Base-by-base conservation (phyloP, 1,140 invertebrate species). In the Littorina saxatilis region DNA sequence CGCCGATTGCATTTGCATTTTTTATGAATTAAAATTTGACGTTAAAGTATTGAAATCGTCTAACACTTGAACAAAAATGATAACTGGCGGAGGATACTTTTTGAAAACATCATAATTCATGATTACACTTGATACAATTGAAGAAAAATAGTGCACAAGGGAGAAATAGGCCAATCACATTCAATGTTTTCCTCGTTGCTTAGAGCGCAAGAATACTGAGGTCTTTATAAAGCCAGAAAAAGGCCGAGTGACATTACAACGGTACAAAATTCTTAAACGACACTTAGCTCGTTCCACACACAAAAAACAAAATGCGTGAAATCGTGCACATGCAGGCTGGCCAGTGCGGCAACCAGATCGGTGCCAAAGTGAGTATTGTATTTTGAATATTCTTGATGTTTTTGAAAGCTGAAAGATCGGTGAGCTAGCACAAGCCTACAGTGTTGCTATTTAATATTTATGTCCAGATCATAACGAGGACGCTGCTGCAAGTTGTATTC, bases 311-410 rank as follows among this genome's bases (percentile, higher is more conserved):
- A 39, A 80, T 80, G 78, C 78, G 78, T 80, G 78, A 80, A 39
- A 80, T 80, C 43, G 78, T 80, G 13, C 78, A 80, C 43, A 43
- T 80, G 61, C 78, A 80, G 27, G 78, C 78, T 29, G 78, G 78
- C 63, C 78, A 80, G 78, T 80, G 78, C 63, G 78, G 78, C 63
- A 80, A 79, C 63, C 78, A 80, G 35, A 80, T 80, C 61, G 78
- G 78, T 80, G 78, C 78, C 43, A 80, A 80, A 40, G 78, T 80
- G 61, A 70, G 78, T 68, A 32, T 2, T 1, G 7, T 50, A 23
- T 32, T 32, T 47, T 27, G 0, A 17, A 2, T 37, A 0, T 75
- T 75, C 0, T 32, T 32, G 40, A 20, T 43, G 32, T 15, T 47
- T 66, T 29, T 11, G 11, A 39, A 63, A 39, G 37, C n/a, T 9